phyloP scores from a whole-genome alignment of 92 coral and sea anemone genomes.

The Zoanthus sociatus region DNA sequence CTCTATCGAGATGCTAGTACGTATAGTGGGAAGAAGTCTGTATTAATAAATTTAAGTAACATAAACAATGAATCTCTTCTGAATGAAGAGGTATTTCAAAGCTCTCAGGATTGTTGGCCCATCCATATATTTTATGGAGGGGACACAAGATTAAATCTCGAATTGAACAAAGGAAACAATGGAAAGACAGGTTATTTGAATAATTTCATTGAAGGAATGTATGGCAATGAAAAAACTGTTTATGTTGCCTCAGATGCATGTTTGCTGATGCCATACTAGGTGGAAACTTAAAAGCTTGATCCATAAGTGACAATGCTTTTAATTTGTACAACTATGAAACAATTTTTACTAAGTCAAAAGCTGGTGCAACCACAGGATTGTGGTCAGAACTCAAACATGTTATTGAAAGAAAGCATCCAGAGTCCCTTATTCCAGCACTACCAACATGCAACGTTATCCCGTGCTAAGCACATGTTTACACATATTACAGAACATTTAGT shows the following conservation, averaged over 20 bases:
- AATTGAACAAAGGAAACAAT: constrained; percentile 35
- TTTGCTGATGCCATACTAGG: constrained; percentile 63
- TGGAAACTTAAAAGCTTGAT: constrained; percentile 56
- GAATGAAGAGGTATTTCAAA: constrained; percentile 46
- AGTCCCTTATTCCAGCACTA: constrained; percentile 45
- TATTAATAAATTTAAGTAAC: constrained; percentile 44
- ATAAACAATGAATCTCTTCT: constrained; percentile 49
- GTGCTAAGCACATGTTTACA: background rate
- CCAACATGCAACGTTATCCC: constrained; percentile 38
- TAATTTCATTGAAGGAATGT: constrained; percentile 48
- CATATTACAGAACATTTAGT: background rate
- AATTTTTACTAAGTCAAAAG: constrained; percentile 58
- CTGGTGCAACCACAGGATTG: constrained; percentile 53
- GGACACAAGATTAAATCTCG: constrained; percentile 43
- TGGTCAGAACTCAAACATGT: constrained; percentile 60
- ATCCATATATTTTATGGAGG: background rate
- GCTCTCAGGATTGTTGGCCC: constrained; percentile 62
- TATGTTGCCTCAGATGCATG: constrained; percentile 35
- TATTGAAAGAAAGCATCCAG: constrained; percentile 54
- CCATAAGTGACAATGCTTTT: constrained; percentile 57
- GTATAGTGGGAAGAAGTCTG: constrained; percentile 56
- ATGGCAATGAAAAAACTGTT: constrained; percentile 25
- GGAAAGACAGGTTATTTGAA: constrained; percentile 43
- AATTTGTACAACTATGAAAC: constrained; percentile 62
- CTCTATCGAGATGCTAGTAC: constrained; percentile 58